Evolutionary conservation across 2,797 vertebrate species (phyloP).

Genomic region (Lagodon rhomboides): DNA sequence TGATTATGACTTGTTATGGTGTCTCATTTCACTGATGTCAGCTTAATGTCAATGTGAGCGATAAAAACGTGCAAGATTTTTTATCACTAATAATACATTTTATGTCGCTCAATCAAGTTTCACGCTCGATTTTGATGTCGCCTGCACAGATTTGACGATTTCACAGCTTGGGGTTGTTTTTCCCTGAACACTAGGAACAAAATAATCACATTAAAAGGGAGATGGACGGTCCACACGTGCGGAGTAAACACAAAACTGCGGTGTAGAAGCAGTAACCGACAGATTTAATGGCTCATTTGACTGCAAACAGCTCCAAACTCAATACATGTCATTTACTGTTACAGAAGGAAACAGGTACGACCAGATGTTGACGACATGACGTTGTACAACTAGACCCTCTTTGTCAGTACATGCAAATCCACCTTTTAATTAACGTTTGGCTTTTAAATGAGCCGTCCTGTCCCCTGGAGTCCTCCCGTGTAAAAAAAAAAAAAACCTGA

Average conservation of each 20-base stretch:
- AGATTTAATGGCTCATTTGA: not conserved
- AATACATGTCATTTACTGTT: not conserved
- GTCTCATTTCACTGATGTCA: not conserved
- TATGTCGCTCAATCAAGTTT: not conserved
- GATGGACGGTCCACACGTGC: not conserved
- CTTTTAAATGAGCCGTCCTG: conserved; percentile 12
- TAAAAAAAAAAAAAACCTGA: not conserved
- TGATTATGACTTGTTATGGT: conserved; percentile 1
- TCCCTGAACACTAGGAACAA: not conserved
- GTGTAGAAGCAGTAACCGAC: not conserved
- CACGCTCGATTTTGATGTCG: not conserved
- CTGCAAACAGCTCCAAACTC: not conserved
- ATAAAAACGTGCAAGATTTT: not conserved
- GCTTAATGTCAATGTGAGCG: not conserved
- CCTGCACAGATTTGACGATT: not conserved
- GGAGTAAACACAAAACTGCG: not conserved
- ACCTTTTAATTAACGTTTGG: conserved; percentile 16
- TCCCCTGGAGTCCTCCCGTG: not conserved
- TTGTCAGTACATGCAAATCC: conserved; percentile 21
- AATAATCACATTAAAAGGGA: not conserved
- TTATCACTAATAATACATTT: not conserved
- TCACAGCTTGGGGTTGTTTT: not conserved
- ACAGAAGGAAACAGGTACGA: not conserved
- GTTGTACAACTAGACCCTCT: not conserved
- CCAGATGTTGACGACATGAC: too few species aligned